Percentiles rank a stretch among this genome's conserved stretches.
Conservation (phyloP, 2,113 vertebrate species). For the Scopus umbretta region DNA sequence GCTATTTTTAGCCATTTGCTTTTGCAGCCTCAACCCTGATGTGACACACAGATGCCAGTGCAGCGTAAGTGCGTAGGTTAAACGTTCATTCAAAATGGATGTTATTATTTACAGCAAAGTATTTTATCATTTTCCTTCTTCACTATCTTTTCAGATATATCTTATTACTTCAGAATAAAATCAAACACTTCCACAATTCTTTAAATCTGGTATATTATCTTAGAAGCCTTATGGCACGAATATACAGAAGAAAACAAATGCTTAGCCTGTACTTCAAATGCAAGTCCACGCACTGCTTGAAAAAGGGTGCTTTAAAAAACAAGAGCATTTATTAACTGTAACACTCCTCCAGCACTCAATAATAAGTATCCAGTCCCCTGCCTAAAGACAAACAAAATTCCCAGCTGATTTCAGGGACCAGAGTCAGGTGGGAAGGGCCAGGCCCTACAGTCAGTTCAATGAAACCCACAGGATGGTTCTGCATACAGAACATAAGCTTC, state of each 20-base stretch:
- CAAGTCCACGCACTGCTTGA: neutral
- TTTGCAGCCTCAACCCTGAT: neutral
- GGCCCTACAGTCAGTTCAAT: accelerated
- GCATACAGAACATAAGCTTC: neutral
- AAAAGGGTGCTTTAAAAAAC: neutral
- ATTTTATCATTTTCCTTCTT: neutral
- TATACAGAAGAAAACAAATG: neutral
- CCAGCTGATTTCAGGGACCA: neutral
- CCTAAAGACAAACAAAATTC: neutral
- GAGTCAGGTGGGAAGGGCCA: neutral
- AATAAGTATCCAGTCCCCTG: neutral
- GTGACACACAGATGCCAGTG: neutral
- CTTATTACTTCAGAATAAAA: neutral
- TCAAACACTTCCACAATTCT: neutral
- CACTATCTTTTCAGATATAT: neutral
- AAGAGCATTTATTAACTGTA: neutral
- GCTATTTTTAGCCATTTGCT: neutral
- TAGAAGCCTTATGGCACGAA: neutral
- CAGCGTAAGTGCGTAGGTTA: neutral
- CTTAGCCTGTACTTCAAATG: neutral
- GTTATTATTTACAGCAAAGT: neutral
- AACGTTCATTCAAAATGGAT: neutral
- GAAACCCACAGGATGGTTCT: neutral
- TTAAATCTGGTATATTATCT: neutral
- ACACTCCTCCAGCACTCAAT: neutral